Conservation (phyloP, 1,140 invertebrate species). For the Polypedilum vanderplanki region DNA sequence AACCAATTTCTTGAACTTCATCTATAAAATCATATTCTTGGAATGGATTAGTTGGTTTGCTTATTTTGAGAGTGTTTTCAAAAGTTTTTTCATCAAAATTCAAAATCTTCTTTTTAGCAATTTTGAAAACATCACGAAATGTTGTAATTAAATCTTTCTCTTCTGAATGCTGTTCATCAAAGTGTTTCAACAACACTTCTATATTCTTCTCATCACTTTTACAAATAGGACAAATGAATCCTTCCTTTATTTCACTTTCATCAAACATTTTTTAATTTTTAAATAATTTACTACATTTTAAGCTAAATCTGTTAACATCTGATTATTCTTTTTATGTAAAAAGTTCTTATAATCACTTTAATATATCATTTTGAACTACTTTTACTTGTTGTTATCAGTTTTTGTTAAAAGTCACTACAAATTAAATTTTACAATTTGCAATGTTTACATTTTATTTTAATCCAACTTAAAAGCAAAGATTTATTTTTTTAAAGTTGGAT, state of each 20-base stretch:
- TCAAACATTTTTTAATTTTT: constrained; percentile 30
- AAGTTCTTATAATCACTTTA: no score
- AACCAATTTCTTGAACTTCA: constrained; percentile 61
- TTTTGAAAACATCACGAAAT: constrained; percentile 84
- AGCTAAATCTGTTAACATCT: no score
- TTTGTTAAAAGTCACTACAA: no score
- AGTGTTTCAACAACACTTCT: constrained; percentile 73
- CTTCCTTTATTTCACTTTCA: constrained; percentile 68
- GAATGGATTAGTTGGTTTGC: constrained; percentile 35
- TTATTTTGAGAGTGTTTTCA: constrained; percentile 45
- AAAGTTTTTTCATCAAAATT: constrained; percentile 62
- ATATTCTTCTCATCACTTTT: constrained; percentile 79
- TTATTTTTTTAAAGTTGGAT: no score
- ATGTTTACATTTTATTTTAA: no score
- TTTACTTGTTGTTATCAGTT: no score
- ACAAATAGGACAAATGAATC: constrained; percentile 90
- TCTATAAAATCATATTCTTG: constrained; percentile 45
- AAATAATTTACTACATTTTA: not conserved
- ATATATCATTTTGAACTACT: no score
- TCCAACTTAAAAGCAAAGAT: no score
- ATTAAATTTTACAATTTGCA: no score
- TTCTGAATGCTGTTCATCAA: constrained; percentile 80
- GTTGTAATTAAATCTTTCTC: constrained; percentile 84
- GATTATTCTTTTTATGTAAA: no score
- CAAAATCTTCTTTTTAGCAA: constrained; percentile 81